Evolutionary conservation across 2,797 vertebrate genomes (phyloP).

Genomic region (Pseudochromis fuscus): DNA sequence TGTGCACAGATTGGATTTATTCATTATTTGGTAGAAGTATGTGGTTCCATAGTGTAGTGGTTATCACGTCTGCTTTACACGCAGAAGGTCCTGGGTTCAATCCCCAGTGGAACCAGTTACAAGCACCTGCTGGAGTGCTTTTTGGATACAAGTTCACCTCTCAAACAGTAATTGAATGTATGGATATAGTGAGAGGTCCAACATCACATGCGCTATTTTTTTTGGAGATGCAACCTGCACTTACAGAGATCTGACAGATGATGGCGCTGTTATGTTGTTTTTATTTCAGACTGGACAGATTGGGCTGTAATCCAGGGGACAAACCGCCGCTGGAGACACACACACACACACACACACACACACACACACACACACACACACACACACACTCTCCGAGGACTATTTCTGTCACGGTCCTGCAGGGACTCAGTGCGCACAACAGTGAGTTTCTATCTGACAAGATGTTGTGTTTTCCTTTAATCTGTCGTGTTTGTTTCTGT

Average conservation of each 20-base stretch:
- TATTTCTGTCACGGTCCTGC: background rate
- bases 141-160: too few relatives aligned
- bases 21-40: too few relatives aligned
- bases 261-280: constrained; percentile 52
- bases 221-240: background rate
- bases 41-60: constrained; percentile 78
- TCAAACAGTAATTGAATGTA: too few relatives aligned
- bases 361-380: background rate
- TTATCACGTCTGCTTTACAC: constrained; percentile 81
- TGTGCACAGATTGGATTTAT: too few relatives aligned
- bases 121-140: too few relatives aligned
- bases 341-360: background rate
- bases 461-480: constrained; percentile 8
- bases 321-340: background rate
- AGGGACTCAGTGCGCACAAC: background rate
- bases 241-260: background rate
- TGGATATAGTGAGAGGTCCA: too few relatives aligned
- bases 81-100: constrained; percentile 80
- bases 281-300: constrained; percentile 2
- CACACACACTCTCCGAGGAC: background rate
- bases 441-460: constrained; percentile 1
- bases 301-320: background rate
- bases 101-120: constrained; percentile 73
- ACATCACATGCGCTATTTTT: too few relatives aligned
- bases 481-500: background rate